These are phyloP conservation scores for Anastatus disparis DNA, from an alignment of 1,140 invertebrate species.

Conservation along the genomic window DNA sequence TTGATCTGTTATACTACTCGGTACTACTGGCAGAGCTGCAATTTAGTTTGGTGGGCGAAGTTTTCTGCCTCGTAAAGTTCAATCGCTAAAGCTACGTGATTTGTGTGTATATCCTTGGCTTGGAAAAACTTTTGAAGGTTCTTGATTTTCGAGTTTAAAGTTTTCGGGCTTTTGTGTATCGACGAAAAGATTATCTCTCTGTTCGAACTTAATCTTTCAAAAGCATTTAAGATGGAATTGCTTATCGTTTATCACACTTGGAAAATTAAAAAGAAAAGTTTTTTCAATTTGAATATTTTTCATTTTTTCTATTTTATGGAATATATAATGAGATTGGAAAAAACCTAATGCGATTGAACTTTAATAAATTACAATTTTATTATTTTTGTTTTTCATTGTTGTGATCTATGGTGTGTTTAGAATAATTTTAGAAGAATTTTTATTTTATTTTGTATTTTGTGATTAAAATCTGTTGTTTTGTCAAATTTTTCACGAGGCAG, in stretches of 20 bases:
- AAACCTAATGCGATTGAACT: no score
- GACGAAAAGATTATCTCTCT: slow-evolving; percentile 12
- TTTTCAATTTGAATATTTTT: no score
- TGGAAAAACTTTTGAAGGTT: slow-evolving; percentile 15
- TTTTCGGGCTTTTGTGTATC: neutral
- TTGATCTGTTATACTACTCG: slow-evolving; percentile 13
- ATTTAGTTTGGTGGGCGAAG: slow-evolving; percentile 24
- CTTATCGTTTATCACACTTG: no score
- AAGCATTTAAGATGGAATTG: no score
- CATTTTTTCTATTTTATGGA: no score
- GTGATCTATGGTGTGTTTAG: no score
- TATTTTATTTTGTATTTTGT: neutral
- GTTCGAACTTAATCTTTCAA: neutral
- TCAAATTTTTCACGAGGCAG: slow-evolving; percentile 15
- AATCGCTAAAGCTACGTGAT: slow-evolving; percentile 1
- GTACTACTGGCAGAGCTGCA: slow-evolving; percentile 14
- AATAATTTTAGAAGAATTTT: neutral
- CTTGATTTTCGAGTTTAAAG: slow-evolving; percentile 4
- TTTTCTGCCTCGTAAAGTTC: slow-evolving; percentile 36
- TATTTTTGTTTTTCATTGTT: no score
- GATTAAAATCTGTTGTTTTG: neutral
- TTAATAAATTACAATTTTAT: no score
- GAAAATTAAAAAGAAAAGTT: no score
- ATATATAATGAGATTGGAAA: no score
- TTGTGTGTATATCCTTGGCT: slow-evolving; percentile 15